These are phyloP conservation scores for Diachasmimorpha longicaudata DNA, from an alignment of 1,140 invertebrate species.

Conservation along the genomic window DNA sequence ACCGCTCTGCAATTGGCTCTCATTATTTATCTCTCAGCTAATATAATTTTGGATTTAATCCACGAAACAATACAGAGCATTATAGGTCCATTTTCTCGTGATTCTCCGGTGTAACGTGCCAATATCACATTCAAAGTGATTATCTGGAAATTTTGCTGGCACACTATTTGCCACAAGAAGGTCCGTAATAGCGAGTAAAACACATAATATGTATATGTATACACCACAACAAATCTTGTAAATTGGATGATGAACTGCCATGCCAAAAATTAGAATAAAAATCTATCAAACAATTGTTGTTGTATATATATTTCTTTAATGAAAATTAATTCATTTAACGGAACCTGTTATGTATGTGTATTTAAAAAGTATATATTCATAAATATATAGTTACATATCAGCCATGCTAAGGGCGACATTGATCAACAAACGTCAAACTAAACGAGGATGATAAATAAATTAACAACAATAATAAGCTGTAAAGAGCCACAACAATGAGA, in stretches of 20 bases:
- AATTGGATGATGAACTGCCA: conserved; percentile 43
- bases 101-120: neutral
- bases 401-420: conserved; percentile 63
- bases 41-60: conserved; percentile 12
- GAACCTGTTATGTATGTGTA: conserved; percentile 39
- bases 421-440: conserved; percentile 37
- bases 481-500: conserved; percentile 66
- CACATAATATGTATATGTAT: conserved; percentile 38
- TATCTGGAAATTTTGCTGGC: neutral
- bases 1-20: conserved; percentile 63
- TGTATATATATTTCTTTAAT: neutral
- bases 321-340: conserved; percentile 34
- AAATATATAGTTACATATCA: conserved; percentile 50
- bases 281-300: conserved; percentile 45
- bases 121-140: neutral
- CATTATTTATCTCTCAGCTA: conserved; percentile 61
- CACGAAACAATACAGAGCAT: conserved; percentile 1
- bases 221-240: conserved; percentile 31
- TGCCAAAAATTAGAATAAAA: conserved; percentile 49
- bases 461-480: conserved; percentile 60
- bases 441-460: conserved; percentile 28
- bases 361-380: conserved; percentile 18
- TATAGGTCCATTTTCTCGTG: neutral
- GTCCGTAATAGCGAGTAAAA: conserved; percentile 37
- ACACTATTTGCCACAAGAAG: too few species aligned